Conservation (phyloP, 2,888 invertebrate species). For the Phyllotreta cruciferae region DNA sequence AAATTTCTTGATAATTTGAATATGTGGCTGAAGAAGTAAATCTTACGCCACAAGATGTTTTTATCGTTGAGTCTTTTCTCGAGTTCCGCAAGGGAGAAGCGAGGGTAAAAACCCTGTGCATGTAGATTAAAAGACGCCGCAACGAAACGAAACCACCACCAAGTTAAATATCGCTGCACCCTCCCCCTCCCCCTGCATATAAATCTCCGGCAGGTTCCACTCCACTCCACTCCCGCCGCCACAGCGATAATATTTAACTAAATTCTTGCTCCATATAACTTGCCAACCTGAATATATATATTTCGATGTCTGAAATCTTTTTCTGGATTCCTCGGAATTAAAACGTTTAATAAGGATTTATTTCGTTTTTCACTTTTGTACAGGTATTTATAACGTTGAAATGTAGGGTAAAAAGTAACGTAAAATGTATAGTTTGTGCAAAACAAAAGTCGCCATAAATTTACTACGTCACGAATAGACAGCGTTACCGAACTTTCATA, state of each 20-base stretch:
- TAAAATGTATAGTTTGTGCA: no score
- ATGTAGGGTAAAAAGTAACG: no score
- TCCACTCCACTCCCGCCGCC: constrained; percentile 42
- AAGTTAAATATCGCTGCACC: constrained; percentile 60
- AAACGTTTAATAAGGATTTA: constrained; percentile 18
- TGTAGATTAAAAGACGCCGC: constrained; percentile 62
- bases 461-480: no score
- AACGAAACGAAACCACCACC: constrained; percentile 47
- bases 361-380: neutral
- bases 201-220: constrained; percentile 60
- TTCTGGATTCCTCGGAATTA: constrained; percentile 24
- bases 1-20: constrained; percentile 64
- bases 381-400: no score
- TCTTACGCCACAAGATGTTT: constrained; percentile 63
- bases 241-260: constrained; percentile 61
- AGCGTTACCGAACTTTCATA: no score
- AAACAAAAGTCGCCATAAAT: no score
- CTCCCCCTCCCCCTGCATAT: constrained; percentile 50
- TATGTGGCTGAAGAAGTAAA: constrained; percentile 62
- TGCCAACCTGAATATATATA: constrained; percentile 49
- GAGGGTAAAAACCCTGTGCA: constrained; percentile 61
- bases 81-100: constrained; percentile 55
- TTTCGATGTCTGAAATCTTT: constrained; percentile 43
- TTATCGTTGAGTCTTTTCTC: constrained; percentile 59
- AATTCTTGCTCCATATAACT: constrained; percentile 60